Conservation (phyloP, 2,797 vertebrate genomes). For the Bovichtus diacanthus region DNA sequence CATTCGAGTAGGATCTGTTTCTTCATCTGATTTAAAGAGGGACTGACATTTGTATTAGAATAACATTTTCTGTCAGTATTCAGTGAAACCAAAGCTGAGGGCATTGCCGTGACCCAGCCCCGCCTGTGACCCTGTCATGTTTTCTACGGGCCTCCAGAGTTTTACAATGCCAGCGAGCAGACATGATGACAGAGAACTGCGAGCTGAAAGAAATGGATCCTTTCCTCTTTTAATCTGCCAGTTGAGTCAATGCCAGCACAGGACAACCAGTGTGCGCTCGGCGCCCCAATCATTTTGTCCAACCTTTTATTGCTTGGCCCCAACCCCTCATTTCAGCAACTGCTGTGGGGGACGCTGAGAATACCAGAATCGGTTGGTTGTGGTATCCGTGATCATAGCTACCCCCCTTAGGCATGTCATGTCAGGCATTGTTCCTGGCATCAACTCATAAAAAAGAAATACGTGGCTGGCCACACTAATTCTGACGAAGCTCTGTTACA, state of each 20-base stretch:
- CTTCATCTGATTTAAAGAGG: constrained; percentile 56
- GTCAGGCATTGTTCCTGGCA: constrained; percentile 42
- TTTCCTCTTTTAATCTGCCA: constrained; percentile 79
- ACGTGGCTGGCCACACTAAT: not conserved
- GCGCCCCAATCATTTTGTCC: constrained; percentile 76
- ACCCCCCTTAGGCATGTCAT: constrained; percentile 21
- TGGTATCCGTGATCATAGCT: constrained; percentile 38
- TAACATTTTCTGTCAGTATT: constrained; percentile 24
- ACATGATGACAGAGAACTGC: constrained; percentile 65
- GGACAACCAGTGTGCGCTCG: constrained; percentile 56
- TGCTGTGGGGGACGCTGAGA: constrained; percentile 46
- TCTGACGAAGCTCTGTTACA: constrained; percentile 19
- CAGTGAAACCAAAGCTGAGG: constrained; percentile 16
- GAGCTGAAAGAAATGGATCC: constrained; percentile 74
- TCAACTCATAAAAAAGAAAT: constrained; percentile 14
- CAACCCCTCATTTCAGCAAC: constrained; percentile 53
- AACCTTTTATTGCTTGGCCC: constrained; percentile 75
- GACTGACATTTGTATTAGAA: constrained; percentile 40
- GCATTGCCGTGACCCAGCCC: constrained; percentile 38
- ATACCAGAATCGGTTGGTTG: constrained; percentile 41
- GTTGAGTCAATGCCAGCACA: constrained; percentile 76
- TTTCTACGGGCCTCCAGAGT: constrained; percentile 49
- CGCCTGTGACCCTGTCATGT: constrained; percentile 53
- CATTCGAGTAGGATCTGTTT: constrained; percentile 36
- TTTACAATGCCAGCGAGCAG: constrained; percentile 51